Conservation (phyloP, 92 coral and sea anemone species). For the Epizoanthus ramosus region DNA sequence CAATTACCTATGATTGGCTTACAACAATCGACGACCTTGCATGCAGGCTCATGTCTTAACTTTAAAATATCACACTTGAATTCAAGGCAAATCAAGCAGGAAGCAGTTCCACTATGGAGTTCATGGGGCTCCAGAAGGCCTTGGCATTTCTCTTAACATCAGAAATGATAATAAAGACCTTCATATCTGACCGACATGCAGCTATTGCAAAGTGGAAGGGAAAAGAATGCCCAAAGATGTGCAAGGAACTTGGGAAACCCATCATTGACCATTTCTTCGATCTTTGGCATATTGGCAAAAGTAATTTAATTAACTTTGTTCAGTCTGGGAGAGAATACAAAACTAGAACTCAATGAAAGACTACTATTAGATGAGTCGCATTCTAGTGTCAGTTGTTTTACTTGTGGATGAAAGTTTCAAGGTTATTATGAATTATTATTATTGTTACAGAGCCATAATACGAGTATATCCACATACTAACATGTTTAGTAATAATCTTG, state of each 20-base stretch:
- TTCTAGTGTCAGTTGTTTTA: no score
- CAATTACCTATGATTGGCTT: no score
- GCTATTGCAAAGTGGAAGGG: constrained; percentile 76
- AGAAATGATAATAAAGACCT: constrained; percentile 63
- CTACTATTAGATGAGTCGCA: no score
- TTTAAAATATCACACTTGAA: not conserved
- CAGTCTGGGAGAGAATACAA: not conserved
- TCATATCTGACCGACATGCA: constrained; percentile 63
- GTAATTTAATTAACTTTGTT: constrained; percentile 27
- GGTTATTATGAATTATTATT: no score
- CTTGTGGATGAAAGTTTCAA: no score
- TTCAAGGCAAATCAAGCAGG: constrained; percentile 73
- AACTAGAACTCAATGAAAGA: no score
- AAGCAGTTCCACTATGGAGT: constrained; percentile 71
- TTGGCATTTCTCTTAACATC: constrained; percentile 58
- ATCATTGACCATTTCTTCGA: constrained; percentile 70
- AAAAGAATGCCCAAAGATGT: constrained; percentile 60
- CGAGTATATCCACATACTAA: no score
- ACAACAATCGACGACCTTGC: not conserved
- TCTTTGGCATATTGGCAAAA: constrained; percentile 82
- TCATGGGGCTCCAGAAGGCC: constrained; percentile 62
- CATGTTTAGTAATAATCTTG: no score
- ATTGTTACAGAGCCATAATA: no score
- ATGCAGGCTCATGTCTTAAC: not conserved
- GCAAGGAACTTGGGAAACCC: constrained; percentile 68